Percentiles rank a stretch among this genome's conserved stretches.
These are phyloP conservation scores for Spodoptera frugiperda DNA, from an alignment of 1,140 invertebrate species.

Conservation along the genomic window DNA sequence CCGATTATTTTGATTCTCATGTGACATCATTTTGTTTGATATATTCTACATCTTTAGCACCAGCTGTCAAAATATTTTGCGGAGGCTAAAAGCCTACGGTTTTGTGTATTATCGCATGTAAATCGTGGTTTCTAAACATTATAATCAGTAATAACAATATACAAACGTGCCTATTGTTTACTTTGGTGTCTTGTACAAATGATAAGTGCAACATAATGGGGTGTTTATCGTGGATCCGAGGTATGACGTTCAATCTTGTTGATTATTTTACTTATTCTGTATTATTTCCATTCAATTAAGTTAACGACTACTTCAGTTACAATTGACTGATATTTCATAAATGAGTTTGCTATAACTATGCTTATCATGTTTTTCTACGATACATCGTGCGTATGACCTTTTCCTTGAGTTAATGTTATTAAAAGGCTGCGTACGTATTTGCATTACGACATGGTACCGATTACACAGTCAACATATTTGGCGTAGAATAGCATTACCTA, in stretches of 20 bases:
- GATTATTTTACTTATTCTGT: conserved; percentile 22
- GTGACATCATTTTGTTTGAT: conserved; percentile 38
- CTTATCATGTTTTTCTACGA: background rate
- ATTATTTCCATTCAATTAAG: conserved; percentile 25
- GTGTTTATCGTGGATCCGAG: conserved; percentile 78
- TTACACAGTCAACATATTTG: conserved; percentile 35
- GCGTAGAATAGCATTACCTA: conserved; percentile 20
- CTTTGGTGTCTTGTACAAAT: conserved; percentile 52
- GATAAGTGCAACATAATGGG: conserved; percentile 65
- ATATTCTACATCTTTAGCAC: conserved; percentile 17
- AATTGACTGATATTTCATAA: background rate
- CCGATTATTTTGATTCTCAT: conserved; percentile 43
- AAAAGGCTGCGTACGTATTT: conserved; percentile 42
- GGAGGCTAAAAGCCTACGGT: conserved; percentile 16
- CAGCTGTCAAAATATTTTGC: conserved; percentile 49
- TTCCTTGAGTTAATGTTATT: conserved; percentile 44
- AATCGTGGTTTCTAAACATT: conserved; percentile 6
- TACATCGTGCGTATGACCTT: conserved; percentile 17
- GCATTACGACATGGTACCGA: conserved; percentile 37
- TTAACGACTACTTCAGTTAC: background rate
- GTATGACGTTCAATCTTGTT: conserved; percentile 67
- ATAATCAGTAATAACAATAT: conserved; percentile 27
- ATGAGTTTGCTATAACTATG: background rate
- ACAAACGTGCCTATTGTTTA: conserved; percentile 28
- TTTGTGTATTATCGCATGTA: conserved; percentile 12